These are phyloP conservation scores for Hemichromis elongatus DNA, from an alignment of 2,113 vertebrate genomes.

Conservation along the genomic window DNA sequence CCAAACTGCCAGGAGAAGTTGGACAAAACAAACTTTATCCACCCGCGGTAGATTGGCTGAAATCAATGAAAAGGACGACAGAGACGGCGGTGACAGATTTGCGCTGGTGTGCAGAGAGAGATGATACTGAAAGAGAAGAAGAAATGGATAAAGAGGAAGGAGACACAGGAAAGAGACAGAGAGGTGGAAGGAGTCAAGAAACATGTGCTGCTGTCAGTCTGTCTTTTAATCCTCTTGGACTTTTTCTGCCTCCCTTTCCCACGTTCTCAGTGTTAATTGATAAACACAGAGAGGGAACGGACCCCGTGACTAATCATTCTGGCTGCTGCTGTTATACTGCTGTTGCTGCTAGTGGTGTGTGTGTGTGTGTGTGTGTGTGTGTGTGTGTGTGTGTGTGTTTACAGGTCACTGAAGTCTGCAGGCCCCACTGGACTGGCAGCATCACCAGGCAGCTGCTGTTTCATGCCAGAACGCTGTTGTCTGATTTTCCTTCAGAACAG, in stretches of 20 bases:
- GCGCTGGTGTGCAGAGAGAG: neutral
- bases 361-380: slow-evolving; percentile 10
- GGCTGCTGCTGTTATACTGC: slow-evolving; percentile 42
- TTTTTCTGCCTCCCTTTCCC: slow-evolving; percentile 72
- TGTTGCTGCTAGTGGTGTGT: neutral
- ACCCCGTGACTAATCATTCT: slow-evolving; percentile 69
- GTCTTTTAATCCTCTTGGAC: slow-evolving; percentile 72
- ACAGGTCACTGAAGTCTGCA: slow-evolving; percentile 22
- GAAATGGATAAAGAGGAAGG: neutral
- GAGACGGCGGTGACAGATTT: neutral
- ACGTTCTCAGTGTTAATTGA: slow-evolving; percentile 79
- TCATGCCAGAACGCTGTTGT: slow-evolving; percentile 34
- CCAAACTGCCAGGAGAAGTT: neutral
- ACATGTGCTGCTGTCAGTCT: slow-evolving; percentile 76
- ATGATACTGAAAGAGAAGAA: neutral
- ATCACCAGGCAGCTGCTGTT: slow-evolving; percentile 12
- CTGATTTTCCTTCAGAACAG: slow-evolving; percentile 2
- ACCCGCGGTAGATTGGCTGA: neutral
- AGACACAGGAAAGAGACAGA: slow-evolving; percentile 14
- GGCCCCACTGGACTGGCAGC: slow-evolving; percentile 21
- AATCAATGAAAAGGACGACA: neutral
- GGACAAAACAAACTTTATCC: neutral
- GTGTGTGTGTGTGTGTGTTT: slow-evolving; percentile 8
- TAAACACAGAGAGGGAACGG: slow-evolving; percentile 70
- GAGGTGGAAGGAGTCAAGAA: slow-evolving; percentile 22